A percentile compares a stretch with the other conserved stretches of the same genome.
phyloP scores from a whole-genome alignment of 2,797 vertebrate genomes.

The Psittacula derbiana region DNA sequence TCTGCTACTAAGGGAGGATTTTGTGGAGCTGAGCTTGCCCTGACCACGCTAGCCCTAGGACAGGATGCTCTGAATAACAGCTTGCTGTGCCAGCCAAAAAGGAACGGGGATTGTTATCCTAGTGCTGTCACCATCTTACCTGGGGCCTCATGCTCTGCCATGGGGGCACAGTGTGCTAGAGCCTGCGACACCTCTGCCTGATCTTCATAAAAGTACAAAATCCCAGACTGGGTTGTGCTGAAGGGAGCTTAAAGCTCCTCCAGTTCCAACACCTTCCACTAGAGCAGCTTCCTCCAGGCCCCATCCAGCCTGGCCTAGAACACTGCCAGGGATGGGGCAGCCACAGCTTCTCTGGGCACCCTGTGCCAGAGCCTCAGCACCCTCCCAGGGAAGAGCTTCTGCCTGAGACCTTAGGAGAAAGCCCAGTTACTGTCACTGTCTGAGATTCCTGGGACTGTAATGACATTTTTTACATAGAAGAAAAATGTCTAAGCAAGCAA shows the following conservation, averaged over 20 bases:
- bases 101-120: background rate
- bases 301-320: background rate
- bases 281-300: background rate
- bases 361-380: background rate
- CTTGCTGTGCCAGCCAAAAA: background rate
- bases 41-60: background rate
- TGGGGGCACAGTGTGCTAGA: rapidly evolving
- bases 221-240: background rate
- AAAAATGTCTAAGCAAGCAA: background rate
- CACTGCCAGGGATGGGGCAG: background rate
- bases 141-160: rapidly evolving
- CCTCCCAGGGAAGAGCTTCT: background rate
- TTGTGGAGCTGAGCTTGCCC: background rate
- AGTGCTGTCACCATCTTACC: background rate
- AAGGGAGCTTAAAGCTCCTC: background rate
- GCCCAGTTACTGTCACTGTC: background rate
- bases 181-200: background rate
- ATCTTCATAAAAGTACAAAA: background rate
- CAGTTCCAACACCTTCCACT: background rate
- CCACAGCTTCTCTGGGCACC: background rate
- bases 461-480: background rate
- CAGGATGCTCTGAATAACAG: background rate
- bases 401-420: background rate
- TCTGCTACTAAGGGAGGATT: background rate
- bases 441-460: background rate